Conservation (phyloP, 35 echinoderm and acorn worm genomes). For the Ophiothrix spiculata region DNA sequence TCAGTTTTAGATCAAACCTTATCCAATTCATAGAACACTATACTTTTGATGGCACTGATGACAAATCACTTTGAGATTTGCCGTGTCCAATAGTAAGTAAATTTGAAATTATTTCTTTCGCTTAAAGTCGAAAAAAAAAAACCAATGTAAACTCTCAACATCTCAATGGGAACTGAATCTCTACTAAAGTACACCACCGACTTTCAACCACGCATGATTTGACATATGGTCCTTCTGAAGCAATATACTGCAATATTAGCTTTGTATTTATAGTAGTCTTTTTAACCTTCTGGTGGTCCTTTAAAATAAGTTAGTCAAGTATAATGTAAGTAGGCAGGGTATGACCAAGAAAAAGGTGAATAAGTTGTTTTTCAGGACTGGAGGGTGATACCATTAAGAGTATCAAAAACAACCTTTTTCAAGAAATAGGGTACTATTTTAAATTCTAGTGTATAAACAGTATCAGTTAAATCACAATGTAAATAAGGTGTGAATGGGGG, state of each 20-base stretch:
- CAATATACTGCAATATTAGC: background rate
- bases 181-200: background rate
- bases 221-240: background rate
- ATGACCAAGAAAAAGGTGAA: background rate
- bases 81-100: no score
- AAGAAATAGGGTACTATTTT: background rate
- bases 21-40: no score
- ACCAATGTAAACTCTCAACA: no score
- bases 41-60: no score
- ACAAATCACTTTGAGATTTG: no score
- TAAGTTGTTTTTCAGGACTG: background rate
- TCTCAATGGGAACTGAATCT: no score
- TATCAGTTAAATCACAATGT: background rate
- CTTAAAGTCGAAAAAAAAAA: no score
- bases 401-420: background rate
- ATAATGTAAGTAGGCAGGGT: background rate
- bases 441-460: no score
- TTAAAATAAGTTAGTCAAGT: background rate
- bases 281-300: background rate
- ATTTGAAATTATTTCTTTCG: no score
- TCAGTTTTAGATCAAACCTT: background rate
- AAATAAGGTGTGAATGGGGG: background rate
- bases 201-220: background rate
- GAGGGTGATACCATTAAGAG: background rate
- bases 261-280: background rate